Evolutionary conservation across 2,797 vertebrate genomes (phyloP).

Genomic region (Danio albolineatus): DNA sequence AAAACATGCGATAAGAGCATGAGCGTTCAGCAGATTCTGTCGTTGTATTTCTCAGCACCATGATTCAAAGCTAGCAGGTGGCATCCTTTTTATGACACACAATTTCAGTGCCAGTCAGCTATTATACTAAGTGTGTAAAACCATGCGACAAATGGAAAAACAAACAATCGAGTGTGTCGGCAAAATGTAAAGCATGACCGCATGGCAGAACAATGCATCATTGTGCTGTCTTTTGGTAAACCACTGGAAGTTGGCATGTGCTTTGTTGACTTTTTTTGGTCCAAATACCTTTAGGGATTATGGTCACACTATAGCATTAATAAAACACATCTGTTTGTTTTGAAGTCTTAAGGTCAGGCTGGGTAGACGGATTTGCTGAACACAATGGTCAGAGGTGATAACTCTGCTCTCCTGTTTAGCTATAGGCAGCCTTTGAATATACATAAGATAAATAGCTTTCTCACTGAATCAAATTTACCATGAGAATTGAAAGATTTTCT

Average conservation of each 20-base stretch:
- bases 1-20: constrained; percentile 25
- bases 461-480: background rate
- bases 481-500: background rate
- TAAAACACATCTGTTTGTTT: constrained; percentile 63
- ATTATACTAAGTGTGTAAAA: constrained; percentile 37
- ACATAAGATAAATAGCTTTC: background rate
- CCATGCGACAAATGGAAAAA: constrained; percentile 50
- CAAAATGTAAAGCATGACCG: constrained; percentile 51
- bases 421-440: background rate
- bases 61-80: constrained; percentile 62
- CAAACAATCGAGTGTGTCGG: constrained; percentile 21
- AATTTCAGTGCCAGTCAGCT: constrained; percentile 29
- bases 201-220: constrained; percentile 58
- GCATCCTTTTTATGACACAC: constrained; percentile 51
- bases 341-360: constrained; percentile 26
- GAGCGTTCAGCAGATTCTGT: constrained; percentile 15
- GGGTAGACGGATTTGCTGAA: constrained; percentile 15
- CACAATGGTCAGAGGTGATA: constrained; percentile 11
- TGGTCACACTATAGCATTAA: constrained; percentile 51
- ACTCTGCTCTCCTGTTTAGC: constrained; percentile 15
- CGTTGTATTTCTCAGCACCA: constrained; percentile 19
- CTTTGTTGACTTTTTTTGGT: constrained; percentile 32
- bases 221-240: constrained; percentile 63
- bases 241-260: constrained; percentile 64
- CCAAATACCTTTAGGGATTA: constrained; percentile 53